These are phyloP conservation scores for Enteromius trimaculatus DNA, from an alignment of 2,797 vertebrate species.

Conservation along the genomic window DNA sequence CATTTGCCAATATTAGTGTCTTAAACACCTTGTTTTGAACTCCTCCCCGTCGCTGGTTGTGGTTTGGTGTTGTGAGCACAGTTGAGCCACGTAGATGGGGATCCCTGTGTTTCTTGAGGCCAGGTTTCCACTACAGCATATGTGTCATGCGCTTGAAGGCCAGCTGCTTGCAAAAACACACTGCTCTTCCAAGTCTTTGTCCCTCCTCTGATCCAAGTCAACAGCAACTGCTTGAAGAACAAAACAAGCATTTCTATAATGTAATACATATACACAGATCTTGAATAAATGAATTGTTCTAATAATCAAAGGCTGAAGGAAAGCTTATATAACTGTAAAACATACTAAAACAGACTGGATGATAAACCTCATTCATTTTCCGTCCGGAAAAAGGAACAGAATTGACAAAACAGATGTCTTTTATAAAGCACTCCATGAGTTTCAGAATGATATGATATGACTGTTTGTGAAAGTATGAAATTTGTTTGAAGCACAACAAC, in stretches of 20 bases:
- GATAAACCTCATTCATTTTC: constrained; percentile 15
- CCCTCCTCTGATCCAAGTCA: constrained; percentile 20
- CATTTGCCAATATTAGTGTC: neutral
- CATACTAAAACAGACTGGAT: constrained; percentile 3
- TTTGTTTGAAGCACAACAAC: neutral
- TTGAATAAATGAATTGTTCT: neutral
- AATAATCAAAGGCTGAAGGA: neutral
- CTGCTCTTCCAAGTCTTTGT: constrained; percentile 42
- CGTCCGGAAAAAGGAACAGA: constrained; percentile 4
- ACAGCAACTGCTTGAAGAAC: constrained; percentile 23
- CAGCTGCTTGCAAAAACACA: constrained; percentile 47
- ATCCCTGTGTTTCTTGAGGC: constrained; percentile 66
- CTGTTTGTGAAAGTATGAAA: constrained; percentile 6
- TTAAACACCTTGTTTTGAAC: neutral
- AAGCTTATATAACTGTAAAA: neutral
- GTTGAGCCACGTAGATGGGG: constrained; percentile 72
- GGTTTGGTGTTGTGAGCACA: constrained; percentile 23
- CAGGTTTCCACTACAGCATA: constrained; percentile 61
- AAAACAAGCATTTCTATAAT: neutral
- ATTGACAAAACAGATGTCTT: constrained; percentile 38
- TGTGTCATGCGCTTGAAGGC: constrained; percentile 50
- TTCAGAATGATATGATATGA: neutral
- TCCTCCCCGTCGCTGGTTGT: neutral
- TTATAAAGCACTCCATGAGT: neutral
- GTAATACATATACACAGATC: neutral